Base-by-base conservation (phyloP, 2,888 invertebrate genomes). In the Drosophila setosimentum region DNA sequence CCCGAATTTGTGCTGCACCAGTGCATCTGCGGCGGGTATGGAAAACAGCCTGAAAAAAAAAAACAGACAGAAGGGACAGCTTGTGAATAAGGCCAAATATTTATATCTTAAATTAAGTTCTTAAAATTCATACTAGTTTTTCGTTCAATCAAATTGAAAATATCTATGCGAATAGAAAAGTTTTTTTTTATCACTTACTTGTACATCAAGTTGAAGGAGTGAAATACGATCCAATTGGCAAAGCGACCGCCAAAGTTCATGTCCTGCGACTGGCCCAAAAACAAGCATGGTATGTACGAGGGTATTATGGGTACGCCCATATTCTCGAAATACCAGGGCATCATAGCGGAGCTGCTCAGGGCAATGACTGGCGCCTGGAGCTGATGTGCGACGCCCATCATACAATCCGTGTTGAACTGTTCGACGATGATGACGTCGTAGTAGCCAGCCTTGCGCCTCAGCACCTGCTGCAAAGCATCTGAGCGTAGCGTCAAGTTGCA, bases 401-500 rank as follows among this genome's bases (percentile, higher is more conserved):
- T 95, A 89, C 97, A 96, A 86, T 97, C 96, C 57, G 95, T 94
- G 78, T 96, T 96, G 89, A 97, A 97, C 65, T 94, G 94, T 92
- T 97, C 96, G 61, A 95, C 93, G 0, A 97, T 91, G 8, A 96
- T 94, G 0, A 97, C 91, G 91, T 97, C 96, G 32, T 51, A 87
- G 84, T 95, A 96, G 55, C 94, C 94, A 4, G 93, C 92, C 73
- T 94, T 93, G 3, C 83, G 82, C 27, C 90, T 92, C 7, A 94
- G 68, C 30, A 94, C 91, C 68, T 92, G 80, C 18, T 92, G 91
- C 33, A 94, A 69, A 0, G 92, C 92, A 24, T 92, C 85, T 6
- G 93, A 93, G 45, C 89, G 89, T 1, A 93, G 77, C 0, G 91
- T 91, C 8, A 70, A 49, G 71, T 93, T 92, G 82, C 93, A 93